Evolutionary conservation across 2,888 invertebrate species (phyloP).

Genomic region (Onthophagus sagittarius): DNA sequence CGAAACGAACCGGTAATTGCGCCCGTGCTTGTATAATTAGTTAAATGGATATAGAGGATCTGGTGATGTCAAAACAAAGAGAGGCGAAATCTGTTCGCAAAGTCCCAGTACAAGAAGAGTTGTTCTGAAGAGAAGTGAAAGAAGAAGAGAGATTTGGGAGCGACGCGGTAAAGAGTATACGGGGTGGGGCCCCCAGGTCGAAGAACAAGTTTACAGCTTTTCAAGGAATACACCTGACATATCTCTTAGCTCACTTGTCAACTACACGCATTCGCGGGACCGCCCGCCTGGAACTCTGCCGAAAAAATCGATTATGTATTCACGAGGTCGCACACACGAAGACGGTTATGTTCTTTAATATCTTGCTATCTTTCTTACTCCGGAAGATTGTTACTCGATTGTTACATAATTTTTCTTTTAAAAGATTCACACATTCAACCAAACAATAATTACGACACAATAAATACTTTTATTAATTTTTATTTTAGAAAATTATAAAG

Average conservation of each 20-base stretch:
- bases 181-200: background rate
- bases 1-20: no score
- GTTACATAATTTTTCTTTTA: background rate
- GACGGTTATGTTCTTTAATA: slow-evolving; percentile 23
- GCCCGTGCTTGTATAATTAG: no score
- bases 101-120: no score
- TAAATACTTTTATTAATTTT: background rate
- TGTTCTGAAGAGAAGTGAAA: background rate
- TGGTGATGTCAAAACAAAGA: no score
- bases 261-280: slow-evolving; percentile 1
- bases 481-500: slow-evolving; percentile 14
- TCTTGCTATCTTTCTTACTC: slow-evolving; percentile 26
- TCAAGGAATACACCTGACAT: slow-evolving; percentile 14
- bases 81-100: no score
- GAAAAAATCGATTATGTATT: slow-evolving; percentile 8
- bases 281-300: background rate
- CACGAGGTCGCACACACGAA: background rate
- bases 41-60: no score
- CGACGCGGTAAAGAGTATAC: background rate
- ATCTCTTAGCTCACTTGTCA: slow-evolving; percentile 12
- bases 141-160: background rate
- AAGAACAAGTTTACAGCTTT: slow-evolving; percentile 13
- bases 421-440: background rate
- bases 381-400: background rate
- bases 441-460: background rate